Evolutionary conservation across 64 coral and sea anemone genomes (phyloP).

Genomic region (Montipora foliosa): DNA sequence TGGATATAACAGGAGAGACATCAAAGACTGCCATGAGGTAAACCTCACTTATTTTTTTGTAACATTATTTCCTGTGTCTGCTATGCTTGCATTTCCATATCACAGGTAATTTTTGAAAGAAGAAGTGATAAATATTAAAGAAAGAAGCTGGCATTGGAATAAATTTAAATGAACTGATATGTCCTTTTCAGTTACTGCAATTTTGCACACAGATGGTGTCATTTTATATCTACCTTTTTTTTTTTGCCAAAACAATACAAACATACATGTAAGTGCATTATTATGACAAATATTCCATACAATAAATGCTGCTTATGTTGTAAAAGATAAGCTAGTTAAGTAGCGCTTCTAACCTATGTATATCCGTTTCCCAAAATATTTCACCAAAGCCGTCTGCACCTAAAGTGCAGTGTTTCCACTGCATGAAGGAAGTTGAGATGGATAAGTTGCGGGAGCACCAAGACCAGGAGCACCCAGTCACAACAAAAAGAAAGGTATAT

Average conservation of each 20-base stretch:
- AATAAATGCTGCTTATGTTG: neutral
- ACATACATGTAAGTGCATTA: neutral
- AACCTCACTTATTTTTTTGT: neutral
- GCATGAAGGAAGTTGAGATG: constrained; percentile 39
- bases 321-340: neutral
- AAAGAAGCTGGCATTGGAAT: neutral
- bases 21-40: constrained; percentile 16
- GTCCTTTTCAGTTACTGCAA: constrained; percentile 10
- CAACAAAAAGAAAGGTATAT: neutral
- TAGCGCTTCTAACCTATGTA: too few species aligned
- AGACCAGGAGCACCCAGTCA: constrained; percentile 32
- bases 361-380: too few species aligned
- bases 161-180: neutral
- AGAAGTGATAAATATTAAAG: constrained; percentile 21
- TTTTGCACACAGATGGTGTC: constrained; percentile 1
- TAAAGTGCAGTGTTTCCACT: constrained; percentile 33
- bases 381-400: constrained; percentile 10
- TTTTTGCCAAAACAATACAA: neutral
- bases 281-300: neutral
- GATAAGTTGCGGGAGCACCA: constrained; percentile 31
- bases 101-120: neutral
- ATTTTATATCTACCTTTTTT: neutral
- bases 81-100: constrained; percentile 24
- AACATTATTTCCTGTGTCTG: constrained; percentile 1
- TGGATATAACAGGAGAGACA: constrained; percentile 16